Evolutionary conservation across 2,113 vertebrate genomes (phyloP), one percentile per base, ranked within the genome.

Genomic region (Calypte anna): DNA sequence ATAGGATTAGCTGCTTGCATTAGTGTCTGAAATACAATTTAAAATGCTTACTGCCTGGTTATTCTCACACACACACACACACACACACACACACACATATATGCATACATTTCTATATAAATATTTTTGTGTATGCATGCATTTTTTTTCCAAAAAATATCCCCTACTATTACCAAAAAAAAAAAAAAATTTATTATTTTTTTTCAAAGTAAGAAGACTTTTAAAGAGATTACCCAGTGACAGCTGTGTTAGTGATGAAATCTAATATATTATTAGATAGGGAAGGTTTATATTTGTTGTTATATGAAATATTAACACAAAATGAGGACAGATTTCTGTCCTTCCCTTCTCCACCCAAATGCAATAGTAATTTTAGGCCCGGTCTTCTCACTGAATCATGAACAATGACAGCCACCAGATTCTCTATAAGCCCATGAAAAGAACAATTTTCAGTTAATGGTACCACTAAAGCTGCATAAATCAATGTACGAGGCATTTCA

Each of bases 1-100:
- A 99, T 99, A 98, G 98, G 98, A 99, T 99, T 99, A 99, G 98
- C 98, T 96, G 96, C 92, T 96, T 98, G 98, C 98, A 98, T 99
- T 98, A 98, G 98, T 97, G 95, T 97, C 92, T 98, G 98, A 98
- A 98, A 99, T 98, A 98, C 98, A 98, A 98, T 98, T 98, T 98
- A 98, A 97, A 98, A 98, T 97, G 95, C 97, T 98, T 97, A 94
- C 97, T 97, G 97, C 97, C 97, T 94, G 96, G 97, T 96, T 97
- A 98, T 97, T 98, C 96, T 96, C 86, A 50, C 90, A 55, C 77
- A 25, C 63, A 53, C 75, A 25, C 63, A 53, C 91, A 76, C 91
- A 51, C n/a, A n/a, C 90, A 76, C 87, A 50, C 90, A 54, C 75
- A 25, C 63, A 53, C 91, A 76, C 91, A 51, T 87, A 20, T 11